phyloP scores from a whole-genome alignment of 2,113 vertebrate species.

The Melierax canorus region DNA sequence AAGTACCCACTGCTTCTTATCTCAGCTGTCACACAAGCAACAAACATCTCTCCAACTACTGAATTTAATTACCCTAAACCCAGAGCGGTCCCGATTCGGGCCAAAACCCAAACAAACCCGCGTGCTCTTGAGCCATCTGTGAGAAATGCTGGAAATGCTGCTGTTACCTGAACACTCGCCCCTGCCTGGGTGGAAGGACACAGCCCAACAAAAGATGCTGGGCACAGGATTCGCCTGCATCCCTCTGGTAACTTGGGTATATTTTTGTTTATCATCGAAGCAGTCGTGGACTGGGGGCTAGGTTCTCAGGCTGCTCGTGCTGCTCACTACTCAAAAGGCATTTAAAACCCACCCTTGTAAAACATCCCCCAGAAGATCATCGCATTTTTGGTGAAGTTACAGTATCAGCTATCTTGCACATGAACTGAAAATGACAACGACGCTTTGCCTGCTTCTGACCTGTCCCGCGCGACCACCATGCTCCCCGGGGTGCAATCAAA shows the following conservation, averaged over 20 bases:
- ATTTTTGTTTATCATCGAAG: neutral
- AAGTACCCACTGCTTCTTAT: neutral
- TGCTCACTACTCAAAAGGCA: neutral
- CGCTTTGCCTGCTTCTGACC: neutral
- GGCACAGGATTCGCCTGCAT: neutral
- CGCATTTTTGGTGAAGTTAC: neutral
- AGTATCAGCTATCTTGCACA: neutral
- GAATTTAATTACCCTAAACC: neutral
- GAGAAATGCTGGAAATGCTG: neutral
- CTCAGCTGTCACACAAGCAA: neutral
- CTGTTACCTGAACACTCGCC: accelerated
- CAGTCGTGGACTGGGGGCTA: accelerated
- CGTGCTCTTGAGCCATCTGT: neutral
- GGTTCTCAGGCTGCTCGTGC: accelerated
- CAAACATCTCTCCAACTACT: neutral
- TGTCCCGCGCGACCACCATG: accelerated
- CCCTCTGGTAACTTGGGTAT: neutral
- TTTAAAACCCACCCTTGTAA: neutral
- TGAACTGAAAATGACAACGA: neutral
- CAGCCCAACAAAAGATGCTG: neutral
- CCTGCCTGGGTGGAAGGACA: neutral
- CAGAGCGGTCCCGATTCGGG: neutral
- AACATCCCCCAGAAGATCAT: neutral
- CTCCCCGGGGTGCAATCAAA: neutral
- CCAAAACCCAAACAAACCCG: accelerated